Conservation (phyloP, 2,888 invertebrate species). For the Sepiola atlantica region DNA sequence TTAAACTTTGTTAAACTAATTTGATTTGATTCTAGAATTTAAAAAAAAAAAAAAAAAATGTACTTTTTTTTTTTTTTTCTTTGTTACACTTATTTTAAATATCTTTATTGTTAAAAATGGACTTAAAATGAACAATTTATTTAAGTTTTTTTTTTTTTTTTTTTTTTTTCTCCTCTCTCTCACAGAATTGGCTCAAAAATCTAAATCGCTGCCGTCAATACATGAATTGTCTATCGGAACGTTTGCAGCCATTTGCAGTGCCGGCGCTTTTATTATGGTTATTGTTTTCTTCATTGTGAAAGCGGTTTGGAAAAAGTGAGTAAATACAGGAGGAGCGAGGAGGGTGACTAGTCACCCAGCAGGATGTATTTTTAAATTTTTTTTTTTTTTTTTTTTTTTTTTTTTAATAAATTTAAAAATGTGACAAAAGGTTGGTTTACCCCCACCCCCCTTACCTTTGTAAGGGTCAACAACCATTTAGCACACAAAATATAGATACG, state of each 20-base stretch:
- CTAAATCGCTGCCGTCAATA: background rate
- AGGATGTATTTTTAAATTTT: background rate
- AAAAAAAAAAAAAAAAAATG: too few relatives aligned
- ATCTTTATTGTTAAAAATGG: background rate
- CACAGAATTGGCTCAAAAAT: background rate
- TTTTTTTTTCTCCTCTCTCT: too few relatives aligned
- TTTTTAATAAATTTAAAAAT: too few relatives aligned
- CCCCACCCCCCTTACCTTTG: too few relatives aligned
- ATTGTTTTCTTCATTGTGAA: constrained; percentile 40
- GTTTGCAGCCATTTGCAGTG: constrained; percentile 42
- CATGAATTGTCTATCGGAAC: constrained; percentile 42
- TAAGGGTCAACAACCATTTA: too few relatives aligned
- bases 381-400: background rate
- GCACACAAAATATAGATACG: too few relatives aligned
- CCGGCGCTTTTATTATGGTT: constrained; percentile 23
- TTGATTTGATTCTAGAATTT: too few relatives aligned
- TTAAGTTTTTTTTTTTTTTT: background rate
- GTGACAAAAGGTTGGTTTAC: too few relatives aligned
- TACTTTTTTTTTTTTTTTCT: background rate
- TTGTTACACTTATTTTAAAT: background rate
- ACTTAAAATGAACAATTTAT: too few relatives aligned
- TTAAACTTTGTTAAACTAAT: too few relatives aligned
- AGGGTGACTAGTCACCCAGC: too few relatives aligned
- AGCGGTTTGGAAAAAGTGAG: constrained; percentile 45
- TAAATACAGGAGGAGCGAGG: background rate